Evolutionary conservation across 2,797 vertebrate genomes (phyloP), one percentile per base, ranked within the genome.

Genomic region (Phalanger gymnotis): DNA sequence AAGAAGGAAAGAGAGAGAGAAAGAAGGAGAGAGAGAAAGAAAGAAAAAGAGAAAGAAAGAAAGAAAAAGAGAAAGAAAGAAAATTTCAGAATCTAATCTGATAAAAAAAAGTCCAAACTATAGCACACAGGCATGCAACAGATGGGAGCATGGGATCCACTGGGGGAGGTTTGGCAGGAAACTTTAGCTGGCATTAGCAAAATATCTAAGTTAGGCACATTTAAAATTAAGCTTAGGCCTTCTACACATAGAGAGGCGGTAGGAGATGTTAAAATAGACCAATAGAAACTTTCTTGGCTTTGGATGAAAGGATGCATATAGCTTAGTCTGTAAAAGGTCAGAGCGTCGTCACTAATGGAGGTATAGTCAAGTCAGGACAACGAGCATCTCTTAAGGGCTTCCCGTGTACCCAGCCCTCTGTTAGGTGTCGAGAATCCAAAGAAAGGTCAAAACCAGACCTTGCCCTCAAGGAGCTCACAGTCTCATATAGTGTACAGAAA

Each of bases 101-200:
- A 28, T 94, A 92, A 94, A n/a, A n/a, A n/a, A 93, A 94, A 89
- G 54, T 22, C 73, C 6, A 25, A 19, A 57, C 47, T 91, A 73
- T 94, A 73, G 5, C 34, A 93, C 4, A 28, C 6, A 95, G 93
- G 56, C 57, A 34, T 94, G n/a, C 90, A 31, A 94, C 13, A 81
- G 19, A 73, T 94, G 90, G 90, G 1, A 92, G 56, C 40, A 55
- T 31, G 47, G 94, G 93, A 93, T 55, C 51, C 89, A 61, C 40
- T 56, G 40, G 54, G 31, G 27, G 47, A 61, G 22, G 91, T 92
- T 13, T 93, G 13, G 51, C 95, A 73, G 52, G 54, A 92, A 95
- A 51, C 52, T 57, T 94, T 56, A 96, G 94, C 14, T 90, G 34
- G 61, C 30, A 54, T 92, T 91, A 94, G 19, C 87, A 96, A 91